Evolutionary conservation across 53 echinoderm and acorn worm genomes (phyloP), one percentile per base, ranked within the genome.

Genomic region (Echinarachnius parma): DNA sequence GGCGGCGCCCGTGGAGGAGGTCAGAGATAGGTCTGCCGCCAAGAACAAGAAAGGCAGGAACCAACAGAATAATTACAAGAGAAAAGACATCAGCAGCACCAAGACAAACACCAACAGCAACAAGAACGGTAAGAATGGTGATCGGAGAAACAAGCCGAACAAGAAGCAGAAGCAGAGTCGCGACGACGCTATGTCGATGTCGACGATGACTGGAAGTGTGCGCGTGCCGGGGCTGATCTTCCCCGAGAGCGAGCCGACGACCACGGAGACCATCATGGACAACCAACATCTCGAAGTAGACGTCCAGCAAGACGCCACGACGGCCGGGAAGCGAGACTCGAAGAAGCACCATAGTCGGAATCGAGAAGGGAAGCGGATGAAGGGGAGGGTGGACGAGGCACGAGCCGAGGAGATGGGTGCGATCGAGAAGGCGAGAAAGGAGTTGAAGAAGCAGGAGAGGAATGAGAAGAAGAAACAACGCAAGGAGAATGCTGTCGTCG

Each of bases 241-340:
- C 19, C 45, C 27, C 9, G 65, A 65, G 4, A 46, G 46, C 9
- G 65, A 65, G 7, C 31, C 52, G 8, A 66, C 21, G 8, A 30
- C 47, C 21, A 24, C 36, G 68, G 33, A 52, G 23, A 10, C 52
- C 9, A 65, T 47, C 9, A 14, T 68, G 50, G 68, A 50, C 18
- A 57, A 72, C 55, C 74, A 55, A 4, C 56, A 72, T n/a, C 39
- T 72, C 15, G 74, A 56, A 7, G 15, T 28, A 3, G 74, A 72
- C 7, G 52, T 48, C 31, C 32, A 9, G 4, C 49, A 33, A 11
- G 69, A 53, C 5, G 68, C 68, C 31, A 52, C 31, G 25, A 22
- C 68, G 22, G 25, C 52, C 19, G 24, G 47, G 10, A 46, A 29
- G 48, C 13, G 19, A 24, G 20, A 54, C 4, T 34, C 35, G 42